phyloP scores from a whole-genome alignment of 2,797 vertebrate genomes.

The Hippoglossus hippoglossus region DNA sequence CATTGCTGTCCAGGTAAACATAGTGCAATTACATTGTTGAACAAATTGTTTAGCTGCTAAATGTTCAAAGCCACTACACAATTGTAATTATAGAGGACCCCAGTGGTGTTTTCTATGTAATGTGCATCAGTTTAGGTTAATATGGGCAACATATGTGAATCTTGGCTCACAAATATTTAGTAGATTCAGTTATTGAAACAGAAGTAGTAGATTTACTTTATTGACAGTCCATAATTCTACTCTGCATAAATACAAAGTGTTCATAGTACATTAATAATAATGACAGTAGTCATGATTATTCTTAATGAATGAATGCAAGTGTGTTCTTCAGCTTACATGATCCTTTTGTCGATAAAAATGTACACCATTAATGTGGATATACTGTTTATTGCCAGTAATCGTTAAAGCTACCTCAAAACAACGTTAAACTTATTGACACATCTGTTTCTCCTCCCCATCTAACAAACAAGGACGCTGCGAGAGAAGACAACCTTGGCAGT shows the following conservation, averaged over 20 bases:
- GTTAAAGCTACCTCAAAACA: background rate
- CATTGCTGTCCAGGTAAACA: constrained; percentile 92
- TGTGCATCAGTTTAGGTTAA: background rate
- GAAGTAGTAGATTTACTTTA: background rate
- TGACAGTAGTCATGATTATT: too few relatives aligned
- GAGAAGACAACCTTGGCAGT: constrained; percentile 93
- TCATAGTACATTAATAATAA: too few relatives aligned
- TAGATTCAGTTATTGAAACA: background rate
- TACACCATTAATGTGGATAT: background rate
- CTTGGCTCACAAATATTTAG: background rate
- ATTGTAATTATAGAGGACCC: background rate
- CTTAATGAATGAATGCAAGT: too few relatives aligned
- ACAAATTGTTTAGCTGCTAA: background rate
- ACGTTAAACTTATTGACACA: background rate
- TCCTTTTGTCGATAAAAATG: too few relatives aligned
- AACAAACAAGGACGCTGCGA: constrained; percentile 88
- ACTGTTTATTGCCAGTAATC: background rate
- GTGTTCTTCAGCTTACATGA: too few relatives aligned
- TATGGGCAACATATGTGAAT: background rate
- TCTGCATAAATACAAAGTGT: background rate
- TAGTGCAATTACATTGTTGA: constrained; percentile 37
- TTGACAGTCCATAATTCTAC: background rate
- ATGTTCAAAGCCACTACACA: background rate
- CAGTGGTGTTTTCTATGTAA: background rate
- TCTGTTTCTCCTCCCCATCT: constrained; percentile 2